A percentile compares a stretch with the other conserved stretches of the same genome.
These are phyloP conservation scores for Diaperis boleti DNA, from an alignment of 2,888 invertebrate species.

Conservation along the genomic window DNA sequence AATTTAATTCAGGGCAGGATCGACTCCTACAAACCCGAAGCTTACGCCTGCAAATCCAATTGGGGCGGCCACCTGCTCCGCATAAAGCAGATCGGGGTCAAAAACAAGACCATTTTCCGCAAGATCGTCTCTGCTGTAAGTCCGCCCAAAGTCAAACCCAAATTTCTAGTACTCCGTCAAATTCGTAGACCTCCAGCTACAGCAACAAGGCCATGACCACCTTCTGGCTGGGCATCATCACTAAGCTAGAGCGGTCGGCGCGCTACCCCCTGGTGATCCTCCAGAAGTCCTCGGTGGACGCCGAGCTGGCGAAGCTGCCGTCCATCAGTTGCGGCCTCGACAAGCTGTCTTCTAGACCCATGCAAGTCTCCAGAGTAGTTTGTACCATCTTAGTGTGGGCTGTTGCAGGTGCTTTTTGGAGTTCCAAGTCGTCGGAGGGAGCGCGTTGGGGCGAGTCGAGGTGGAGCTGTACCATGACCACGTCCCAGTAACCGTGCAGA, in stretches of 20 bases:
- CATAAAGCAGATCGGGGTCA: conserved; percentile 52
- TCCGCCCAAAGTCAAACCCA: background rate
- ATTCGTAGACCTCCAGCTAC: conserved; percentile 51
- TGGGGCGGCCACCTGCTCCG: conserved; percentile 53
- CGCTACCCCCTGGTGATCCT: conserved; percentile 57
- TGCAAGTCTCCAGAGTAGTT: too few species aligned
- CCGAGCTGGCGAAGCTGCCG: conserved; percentile 52
- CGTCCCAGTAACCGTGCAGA: conserved; percentile 63
- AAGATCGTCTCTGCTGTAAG: conserved; percentile 48
- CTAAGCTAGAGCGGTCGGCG: conserved; percentile 52
- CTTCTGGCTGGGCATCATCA: conserved; percentile 52
- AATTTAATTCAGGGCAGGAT: conserved; percentile 53
- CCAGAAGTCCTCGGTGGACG: conserved; percentile 54
- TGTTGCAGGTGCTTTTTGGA: conserved; percentile 62
- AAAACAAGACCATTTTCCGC: conserved; percentile 55
- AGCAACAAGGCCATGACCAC: conserved; percentile 46
- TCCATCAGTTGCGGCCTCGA: conserved; percentile 57
- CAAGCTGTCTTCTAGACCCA: conserved; percentile 44
- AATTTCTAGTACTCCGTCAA: background rate
- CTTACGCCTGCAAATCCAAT: conserved; percentile 54
- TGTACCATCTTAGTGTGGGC: too few species aligned
- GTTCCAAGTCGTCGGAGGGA: conserved; percentile 60
- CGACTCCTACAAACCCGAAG: conserved; percentile 56
- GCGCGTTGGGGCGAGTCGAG: conserved; percentile 62
- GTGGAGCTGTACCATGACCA: conserved; percentile 64